These are phyloP conservation scores for Desoria tigrina DNA, from an alignment of 2,888 invertebrate species.

Conservation along the genomic window DNA sequence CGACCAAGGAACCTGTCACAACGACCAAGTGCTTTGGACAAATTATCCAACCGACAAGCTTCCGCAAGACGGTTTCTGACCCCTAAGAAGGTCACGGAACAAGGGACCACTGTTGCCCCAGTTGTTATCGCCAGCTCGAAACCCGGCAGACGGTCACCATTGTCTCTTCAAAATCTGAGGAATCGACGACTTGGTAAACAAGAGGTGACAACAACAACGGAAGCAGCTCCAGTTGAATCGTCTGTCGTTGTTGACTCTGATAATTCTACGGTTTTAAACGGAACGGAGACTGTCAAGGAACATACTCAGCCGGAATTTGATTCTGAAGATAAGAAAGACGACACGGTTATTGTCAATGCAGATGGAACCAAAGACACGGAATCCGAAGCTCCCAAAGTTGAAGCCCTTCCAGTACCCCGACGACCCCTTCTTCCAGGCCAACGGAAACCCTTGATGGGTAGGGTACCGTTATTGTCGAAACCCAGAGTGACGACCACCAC, in stretches of 20 bases:
- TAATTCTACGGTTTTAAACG: neutral
- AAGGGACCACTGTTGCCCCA: neutral
- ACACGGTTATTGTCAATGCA: too few species aligned
- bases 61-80: slow-evolving; percentile 9
- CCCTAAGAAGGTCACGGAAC: slow-evolving; percentile 1
- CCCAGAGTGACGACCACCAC: slow-evolving; percentile 5
- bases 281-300: neutral
- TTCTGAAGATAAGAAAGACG: neutral
- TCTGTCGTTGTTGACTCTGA: too few species aligned
- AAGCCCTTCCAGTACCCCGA: neutral
- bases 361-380: slow-evolving; percentile 1
- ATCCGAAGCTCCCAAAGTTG: neutral
- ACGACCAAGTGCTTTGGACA: slow-evolving; percentile 14
- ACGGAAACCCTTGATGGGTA: neutral
- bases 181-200: slow-evolving; percentile 7
- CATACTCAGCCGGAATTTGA: neutral
- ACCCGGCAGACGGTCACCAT: neutral
- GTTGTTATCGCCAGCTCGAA: neutral
- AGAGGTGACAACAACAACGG: slow-evolving; percentile 8
- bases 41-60: slow-evolving; percentile 14
- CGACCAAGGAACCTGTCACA: slow-evolving; percentile 9
- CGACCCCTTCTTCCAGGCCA: neutral
- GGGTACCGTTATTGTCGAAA: neutral
- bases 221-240: neutral
- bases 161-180: slow-evolving; percentile 9